phyloP scores from a whole-genome alignment of 1,140 invertebrate genomes.

The Lasioglossum albipes region DNA sequence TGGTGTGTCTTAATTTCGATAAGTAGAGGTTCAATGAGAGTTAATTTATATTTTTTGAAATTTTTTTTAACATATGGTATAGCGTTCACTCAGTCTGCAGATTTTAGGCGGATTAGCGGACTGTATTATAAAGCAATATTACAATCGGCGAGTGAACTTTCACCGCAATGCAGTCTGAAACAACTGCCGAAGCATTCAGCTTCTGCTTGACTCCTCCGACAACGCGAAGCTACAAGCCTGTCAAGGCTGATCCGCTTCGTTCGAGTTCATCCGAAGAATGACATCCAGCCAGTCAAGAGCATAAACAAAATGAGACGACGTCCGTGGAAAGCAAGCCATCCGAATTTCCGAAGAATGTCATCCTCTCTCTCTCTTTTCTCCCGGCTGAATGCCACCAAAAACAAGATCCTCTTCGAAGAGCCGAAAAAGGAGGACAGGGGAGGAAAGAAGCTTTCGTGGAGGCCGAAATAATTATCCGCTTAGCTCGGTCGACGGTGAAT shows the following conservation, averaged over 20 bases:
- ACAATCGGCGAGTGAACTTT: neutral
- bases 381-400: conserved; percentile 12
- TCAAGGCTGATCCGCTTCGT: neutral
- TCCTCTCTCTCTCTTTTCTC: neutral
- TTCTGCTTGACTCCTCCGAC: neutral
- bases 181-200: neutral
- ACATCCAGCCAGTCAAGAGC: neutral
- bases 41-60: too few species aligned
- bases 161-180: neutral
- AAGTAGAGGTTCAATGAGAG: too few species aligned
- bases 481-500: conserved; percentile 14
- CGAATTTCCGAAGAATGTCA: neutral
- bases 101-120: too few species aligned
- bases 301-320: conserved; percentile 5
- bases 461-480: conserved; percentile 41
- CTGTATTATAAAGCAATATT: neutral
- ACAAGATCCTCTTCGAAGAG: neutral
- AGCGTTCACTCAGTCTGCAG: too few species aligned
- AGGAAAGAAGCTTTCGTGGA: neutral
- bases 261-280: neutral
- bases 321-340: neutral
- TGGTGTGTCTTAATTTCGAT: too few species aligned
- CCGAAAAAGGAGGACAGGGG: neutral
- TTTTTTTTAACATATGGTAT: too few species aligned
- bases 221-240: neutral